Conservation (phyloP, 2,888 invertebrate genomes). For the Tanypteryx hageni region DNA sequence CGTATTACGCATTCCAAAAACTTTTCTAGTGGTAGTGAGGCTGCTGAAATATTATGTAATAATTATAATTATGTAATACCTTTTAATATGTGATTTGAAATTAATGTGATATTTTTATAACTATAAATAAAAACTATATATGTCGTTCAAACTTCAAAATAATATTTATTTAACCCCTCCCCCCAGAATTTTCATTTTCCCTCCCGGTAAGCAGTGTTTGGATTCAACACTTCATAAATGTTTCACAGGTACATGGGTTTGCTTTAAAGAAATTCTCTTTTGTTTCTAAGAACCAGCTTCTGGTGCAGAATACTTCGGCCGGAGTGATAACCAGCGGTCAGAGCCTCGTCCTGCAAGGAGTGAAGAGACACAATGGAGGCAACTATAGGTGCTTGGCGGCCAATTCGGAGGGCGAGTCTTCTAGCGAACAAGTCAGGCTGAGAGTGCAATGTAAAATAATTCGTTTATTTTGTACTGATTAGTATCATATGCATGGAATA, state of each 20-base stretch:
- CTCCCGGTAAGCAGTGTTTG: neutral
- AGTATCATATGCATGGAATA: no score
- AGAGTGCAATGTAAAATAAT: slow-evolving; percentile 89
- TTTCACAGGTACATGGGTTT: neutral
- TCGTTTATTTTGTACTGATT: no score
- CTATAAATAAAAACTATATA: no score
- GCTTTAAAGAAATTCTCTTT: neutral
- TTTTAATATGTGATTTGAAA: no score
- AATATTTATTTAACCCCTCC: no score
- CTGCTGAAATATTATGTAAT: no score
- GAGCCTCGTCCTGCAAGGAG: slow-evolving; percentile 90
- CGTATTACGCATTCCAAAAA: no score
- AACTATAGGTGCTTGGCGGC: slow-evolving; percentile 90
- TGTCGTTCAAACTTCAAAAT: no score
- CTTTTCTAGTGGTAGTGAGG: no score
- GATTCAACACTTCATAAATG: neutral
- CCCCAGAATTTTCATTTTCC: neutral
- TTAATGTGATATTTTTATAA: no score
- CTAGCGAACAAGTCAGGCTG: slow-evolving; percentile 85
- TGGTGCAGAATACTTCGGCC: slow-evolving; percentile 88
- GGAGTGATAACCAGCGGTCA: slow-evolving; percentile 93
- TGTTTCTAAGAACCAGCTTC: slow-evolving; percentile 82
- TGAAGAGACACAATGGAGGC: slow-evolving; percentile 88
- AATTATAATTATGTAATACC: no score
- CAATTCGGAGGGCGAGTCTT: slow-evolving; percentile 89